Conservation (phyloP, 2,797 vertebrate genomes). For the Picus viridis region DNA sequence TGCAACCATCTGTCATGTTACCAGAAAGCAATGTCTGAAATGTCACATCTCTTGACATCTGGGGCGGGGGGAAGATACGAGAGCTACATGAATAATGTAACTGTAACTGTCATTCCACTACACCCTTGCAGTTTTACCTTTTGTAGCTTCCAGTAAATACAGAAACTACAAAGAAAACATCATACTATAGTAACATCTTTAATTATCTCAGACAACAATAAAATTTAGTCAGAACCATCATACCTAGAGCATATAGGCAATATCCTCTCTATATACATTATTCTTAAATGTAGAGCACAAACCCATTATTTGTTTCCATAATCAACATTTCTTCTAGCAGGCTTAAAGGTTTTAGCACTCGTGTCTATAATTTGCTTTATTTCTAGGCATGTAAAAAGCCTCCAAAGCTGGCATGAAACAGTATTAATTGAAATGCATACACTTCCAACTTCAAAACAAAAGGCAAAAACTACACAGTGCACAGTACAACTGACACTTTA, state of each 20-base stretch:
- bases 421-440: neutral
- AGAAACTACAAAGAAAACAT: neutral
- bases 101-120: neutral
- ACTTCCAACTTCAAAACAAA: slow-evolving; percentile 38
- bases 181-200: neutral
- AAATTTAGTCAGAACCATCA: neutral
- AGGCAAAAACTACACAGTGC: slow-evolving; percentile 19
- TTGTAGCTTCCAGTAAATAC: neutral
- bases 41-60: neutral
- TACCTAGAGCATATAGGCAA: neutral
- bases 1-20: neutral
- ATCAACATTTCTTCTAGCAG: neutral
- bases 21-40: neutral
- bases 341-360: neutral
- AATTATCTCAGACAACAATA: neutral
- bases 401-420: neutral
- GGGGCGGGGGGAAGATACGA: neutral
- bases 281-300: neutral
- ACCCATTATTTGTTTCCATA: neutral
- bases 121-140: neutral
- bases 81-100: neutral
- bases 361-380: neutral
- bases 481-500: slow-evolving; percentile 78
- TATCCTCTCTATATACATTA: neutral
- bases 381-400: neutral